Evolutionary conservation across 2,113 vertebrate species (phyloP), one percentile per base, ranked within the genome.

Genomic region (Gymnogyps californianus): DNA sequence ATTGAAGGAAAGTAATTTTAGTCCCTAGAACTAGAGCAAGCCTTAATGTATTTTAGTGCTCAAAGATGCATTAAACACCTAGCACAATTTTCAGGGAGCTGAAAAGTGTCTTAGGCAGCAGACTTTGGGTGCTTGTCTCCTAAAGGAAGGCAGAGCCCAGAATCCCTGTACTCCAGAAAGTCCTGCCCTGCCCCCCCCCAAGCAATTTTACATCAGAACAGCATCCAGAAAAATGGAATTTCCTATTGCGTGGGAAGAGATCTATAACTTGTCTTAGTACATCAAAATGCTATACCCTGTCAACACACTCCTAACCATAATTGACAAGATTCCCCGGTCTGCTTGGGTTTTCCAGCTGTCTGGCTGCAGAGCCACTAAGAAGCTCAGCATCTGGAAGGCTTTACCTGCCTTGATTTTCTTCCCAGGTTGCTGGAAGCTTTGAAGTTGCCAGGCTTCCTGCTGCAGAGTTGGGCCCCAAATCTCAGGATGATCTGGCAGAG

Each of bases 361-460:
- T 85, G 65, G 25, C 70, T 83, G 49, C 54, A 83, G 65, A 87
- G 44, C 29, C 89, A 16, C 66, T 76, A 47, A 87, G 89, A 38
- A 85, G 14, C 29, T 79, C 47, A 25, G 87, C 54, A 87, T 97
- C 95, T 96, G 96, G 93, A 96, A 96, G 25, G 38, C 62, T 95
- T 96, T 88, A 85, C 95, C 92, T 96, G 78, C 49, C 87, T 87
- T 90, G 71, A 90, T 90, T 94, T 90, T 85, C 69, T 96, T 96
- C 49, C 85, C 85, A 90, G 71, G 70, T 78, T 94, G 44, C 24
- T 59, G 49, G 28, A 15, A 49, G 11, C 75, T 95, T 96, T 93
- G 82, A 95, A 74, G 70, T 90, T 85, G 36, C 40, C 46, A 93
- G 51, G 62, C 46, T 94, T 95, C 76, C 90, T 90, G 75, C 47